phyloP scores from a whole-genome alignment of 2,113 vertebrate species.

The Gopherus flavomarginatus region DNA sequence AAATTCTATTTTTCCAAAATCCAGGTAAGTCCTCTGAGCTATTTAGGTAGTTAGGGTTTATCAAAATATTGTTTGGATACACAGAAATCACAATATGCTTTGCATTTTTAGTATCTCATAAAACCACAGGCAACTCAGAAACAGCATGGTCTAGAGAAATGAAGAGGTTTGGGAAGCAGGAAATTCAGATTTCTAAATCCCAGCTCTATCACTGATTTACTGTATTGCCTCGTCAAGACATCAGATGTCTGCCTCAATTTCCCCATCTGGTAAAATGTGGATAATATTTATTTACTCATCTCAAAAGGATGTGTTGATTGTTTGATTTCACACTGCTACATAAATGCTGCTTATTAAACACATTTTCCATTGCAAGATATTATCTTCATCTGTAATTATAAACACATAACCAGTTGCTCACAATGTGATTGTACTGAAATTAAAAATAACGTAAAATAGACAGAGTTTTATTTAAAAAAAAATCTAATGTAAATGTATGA shows the following conservation, averaged over 20 bases:
- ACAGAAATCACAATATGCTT: neutral
- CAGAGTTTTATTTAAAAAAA: slow-evolving; percentile 41
- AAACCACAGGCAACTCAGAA: neutral
- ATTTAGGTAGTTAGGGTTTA: neutral
- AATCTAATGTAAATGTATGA: slow-evolving; percentile 46
- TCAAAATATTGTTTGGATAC: neutral
- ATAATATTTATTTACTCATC: slow-evolving; percentile 36
- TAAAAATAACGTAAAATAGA: neutral
- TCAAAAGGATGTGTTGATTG: slow-evolving; percentile 27
- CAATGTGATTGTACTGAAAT: neutral
- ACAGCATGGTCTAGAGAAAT: neutral
- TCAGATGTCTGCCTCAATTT: slow-evolving; percentile 49
- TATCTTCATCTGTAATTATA: slow-evolving; percentile 66
- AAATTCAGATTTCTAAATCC: slow-evolving; percentile 14
- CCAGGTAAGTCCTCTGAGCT: neutral
- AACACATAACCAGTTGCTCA: slow-evolving; percentile 52
- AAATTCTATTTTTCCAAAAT: neutral
- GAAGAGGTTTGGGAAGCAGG: neutral
- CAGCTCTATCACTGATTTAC: slow-evolving; percentile 5
- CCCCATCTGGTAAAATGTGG: slow-evolving; percentile 34
- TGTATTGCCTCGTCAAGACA: slow-evolving; percentile 21
- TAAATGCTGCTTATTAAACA: slow-evolving; percentile 58
- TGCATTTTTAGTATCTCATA: neutral
- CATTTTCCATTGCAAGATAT: slow-evolving; percentile 58
- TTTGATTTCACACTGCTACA: slow-evolving; percentile 36